Conservation (phyloP, 2,888 invertebrate genomes). For the Halictus ligatus region DNA sequence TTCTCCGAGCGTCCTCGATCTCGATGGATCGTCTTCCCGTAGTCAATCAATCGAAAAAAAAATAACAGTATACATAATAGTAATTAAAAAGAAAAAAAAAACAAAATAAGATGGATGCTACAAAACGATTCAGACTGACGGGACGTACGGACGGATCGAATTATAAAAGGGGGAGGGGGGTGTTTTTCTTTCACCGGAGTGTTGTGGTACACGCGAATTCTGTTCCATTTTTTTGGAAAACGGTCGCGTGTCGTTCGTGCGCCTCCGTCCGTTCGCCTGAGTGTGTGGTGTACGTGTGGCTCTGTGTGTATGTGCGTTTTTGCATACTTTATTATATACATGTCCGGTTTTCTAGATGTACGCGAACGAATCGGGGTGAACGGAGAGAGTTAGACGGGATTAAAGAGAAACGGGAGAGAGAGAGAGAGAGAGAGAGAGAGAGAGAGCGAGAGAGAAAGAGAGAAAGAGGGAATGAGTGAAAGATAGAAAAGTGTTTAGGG, state of each 20-base stretch:
- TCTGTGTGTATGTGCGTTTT: slow-evolving; percentile 25
- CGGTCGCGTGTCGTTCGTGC: slow-evolving; percentile 36
- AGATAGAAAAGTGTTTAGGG: not conserved
- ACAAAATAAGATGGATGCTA: slow-evolving; percentile 8
- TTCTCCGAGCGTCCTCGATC: slow-evolving; percentile 75
- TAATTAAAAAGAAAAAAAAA: not conserved
- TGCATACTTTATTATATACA: slow-evolving; percentile 14
- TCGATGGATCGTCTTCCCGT: slow-evolving; percentile 73
- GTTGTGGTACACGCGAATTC: slow-evolving; percentile 41
- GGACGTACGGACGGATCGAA: slow-evolving; percentile 60
- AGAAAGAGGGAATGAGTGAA: not conserved
- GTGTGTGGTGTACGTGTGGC: slow-evolving; percentile 14
- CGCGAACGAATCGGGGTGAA: slow-evolving; percentile 44
- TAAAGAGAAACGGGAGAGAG: not conserved
- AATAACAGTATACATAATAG: not conserved
- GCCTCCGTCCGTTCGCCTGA: slow-evolving; percentile 32
- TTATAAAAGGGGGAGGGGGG: slow-evolving; percentile 7
- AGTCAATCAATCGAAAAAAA: slow-evolving; percentile 46
- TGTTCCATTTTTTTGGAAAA: slow-evolving; percentile 28
- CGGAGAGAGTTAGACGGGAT: slow-evolving; percentile 14
- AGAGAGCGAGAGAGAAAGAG: not conserved
- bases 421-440: not conserved
- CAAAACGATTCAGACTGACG: slow-evolving; percentile 62
- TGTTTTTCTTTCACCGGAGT: slow-evolving; percentile 38
- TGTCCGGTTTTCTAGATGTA: slow-evolving; percentile 2